phyloP scores from a whole-genome alignment of 1,140 invertebrate genomes.

The Pristionchus pacificus region DNA sequence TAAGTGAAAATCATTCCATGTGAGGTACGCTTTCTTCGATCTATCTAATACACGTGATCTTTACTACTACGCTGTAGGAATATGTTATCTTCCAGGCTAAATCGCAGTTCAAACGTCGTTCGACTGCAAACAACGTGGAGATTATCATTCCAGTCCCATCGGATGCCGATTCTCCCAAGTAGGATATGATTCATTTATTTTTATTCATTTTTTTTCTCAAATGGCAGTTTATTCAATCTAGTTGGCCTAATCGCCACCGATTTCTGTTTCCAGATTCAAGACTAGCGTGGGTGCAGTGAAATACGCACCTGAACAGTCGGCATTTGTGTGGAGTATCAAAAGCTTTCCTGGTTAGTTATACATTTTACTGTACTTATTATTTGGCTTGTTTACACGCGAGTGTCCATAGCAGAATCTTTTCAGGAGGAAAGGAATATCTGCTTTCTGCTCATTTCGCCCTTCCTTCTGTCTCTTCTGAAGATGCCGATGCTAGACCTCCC shows the following conservation, averaged over 20 bases:
- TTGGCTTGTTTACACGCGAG: not conserved
- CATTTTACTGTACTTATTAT: not conserved
- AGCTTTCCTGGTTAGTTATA: conserved; percentile 45
- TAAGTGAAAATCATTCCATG: too few relatives aligned
- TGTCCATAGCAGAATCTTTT: conserved; percentile 6
- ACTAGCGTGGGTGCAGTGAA: conserved; percentile 64
- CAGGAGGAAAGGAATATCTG: conserved; percentile 90
- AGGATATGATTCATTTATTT: conserved; percentile 42
- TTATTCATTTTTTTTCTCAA: not conserved
- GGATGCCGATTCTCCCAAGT: conserved; percentile 64
- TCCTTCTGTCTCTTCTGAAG: conserved; percentile 83
- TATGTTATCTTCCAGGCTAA: conserved; percentile 70
- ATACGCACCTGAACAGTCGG: conserved; percentile 64
- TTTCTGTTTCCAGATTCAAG: conserved; percentile 29
- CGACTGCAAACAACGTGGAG: conserved; percentile 70
- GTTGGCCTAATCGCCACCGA: not conserved
- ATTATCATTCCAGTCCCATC: conserved; percentile 63
- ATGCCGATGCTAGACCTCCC: conserved; percentile 90
- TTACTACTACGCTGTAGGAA: too few relatives aligned
- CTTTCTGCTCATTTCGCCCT: conserved; percentile 98
- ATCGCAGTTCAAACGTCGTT: conserved; percentile 95
- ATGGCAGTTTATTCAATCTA: not conserved
- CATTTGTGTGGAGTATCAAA: conserved; percentile 64
- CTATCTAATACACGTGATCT: too few relatives aligned
- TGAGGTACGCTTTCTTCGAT: too few relatives aligned